Base-by-base conservation (phyloP, 1,140 invertebrate species). In the Drosophila sturtevanti region DNA sequence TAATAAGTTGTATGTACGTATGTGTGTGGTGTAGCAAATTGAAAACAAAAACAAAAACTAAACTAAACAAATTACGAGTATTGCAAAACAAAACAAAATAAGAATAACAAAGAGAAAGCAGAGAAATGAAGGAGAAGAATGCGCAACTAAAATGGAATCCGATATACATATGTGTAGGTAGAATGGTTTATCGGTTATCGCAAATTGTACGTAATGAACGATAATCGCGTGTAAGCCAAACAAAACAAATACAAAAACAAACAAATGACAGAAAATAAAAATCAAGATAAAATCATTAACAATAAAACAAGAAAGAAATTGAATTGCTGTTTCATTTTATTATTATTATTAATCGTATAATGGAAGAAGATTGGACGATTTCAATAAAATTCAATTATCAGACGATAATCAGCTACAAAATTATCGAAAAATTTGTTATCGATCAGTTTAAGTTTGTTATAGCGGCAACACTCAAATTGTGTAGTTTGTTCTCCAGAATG, bases 11-110 rank as follows among this genome's bases (percentile, higher is more conserved):
- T 65, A 77, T 74, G 74, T 56, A 24, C 21, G 22, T 65, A 73
- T 77, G 58, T 69, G 70, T 73, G 66, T 65, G 74, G 48, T 68
- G 70, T 73, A 77, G 62, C 60, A 73, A 72, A 72, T 63, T 55
- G 27, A 68, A 54, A 65, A 63, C 1, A 10, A 41, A 21, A 24
- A 18, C 12, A 18, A 4, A 51, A 54, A 24, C 41, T 44, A 48
- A 68, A 38, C 58, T 44, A 72, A 63, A 62, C 61, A 44, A 27
- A 55, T 31, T 55, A 55, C 3, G 27, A 55, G 21, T 55, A 55
- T 27, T 55, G 12, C n/a, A 55, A 24, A 64, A 11, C 27, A 31
- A 16, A 44, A 12, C 16, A 60, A 38, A 21, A 31, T 24, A 24
- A 24, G 2, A 24, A 24, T 3, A 4, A 24, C 2, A 24, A 24